Base-by-base conservation (phyloP, 2,888 invertebrate species). In the Linnaemya vulpina region DNA sequence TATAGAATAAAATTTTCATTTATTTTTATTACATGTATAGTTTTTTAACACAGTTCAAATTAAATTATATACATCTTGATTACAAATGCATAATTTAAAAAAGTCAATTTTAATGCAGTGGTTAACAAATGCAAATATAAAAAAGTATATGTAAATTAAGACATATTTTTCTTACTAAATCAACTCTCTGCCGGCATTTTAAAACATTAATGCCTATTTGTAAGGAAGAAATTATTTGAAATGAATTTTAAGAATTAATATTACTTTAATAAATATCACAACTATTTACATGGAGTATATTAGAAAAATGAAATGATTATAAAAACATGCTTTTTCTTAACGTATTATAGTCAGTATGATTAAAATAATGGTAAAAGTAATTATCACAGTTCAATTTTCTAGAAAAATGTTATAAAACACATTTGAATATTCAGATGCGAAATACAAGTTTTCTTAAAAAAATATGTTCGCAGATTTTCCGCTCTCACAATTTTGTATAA, bases 281-380 rank as follows among this genome's bases (percentile, higher is more conserved):
- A 70, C 55, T 82, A 76, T 76, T 71, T 76, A 82, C 71, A 83
- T 58, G 71, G 49, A 73, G 25, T 60, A 71, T 65, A 71, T 77
- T 68, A 60, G 43, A 71, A 51, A 80, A 68, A 75, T 75, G 65
- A 67, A 46, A 78, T 82, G 70, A 58, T 76, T 58, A 83, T 76
- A 82, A 63, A 81, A 82, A 83, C 76, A 83, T 83, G 76, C 71
- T 60, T 68, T 78, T 58, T 71, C 82, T 83, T 83, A 77, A 71
- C 58, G 13, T 76, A 70, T 58, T 82, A 75, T 63, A 75, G 25
- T 65, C 63, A 35, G 67, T 68, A 81, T 60, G 51, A 68, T 68
- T 74, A 81, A 40, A 9, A 49, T 51, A 62, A 51, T 40, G 10
- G 68, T 62, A 58, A 58, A 46, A 63, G 55, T 81, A 82, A 58